Evolutionary conservation across 30 jellyfish, hydroid and myxozoan species (phyloP), one percentile per base, ranked within the genome.

Genomic region (Hydractinia echinata): DNA sequence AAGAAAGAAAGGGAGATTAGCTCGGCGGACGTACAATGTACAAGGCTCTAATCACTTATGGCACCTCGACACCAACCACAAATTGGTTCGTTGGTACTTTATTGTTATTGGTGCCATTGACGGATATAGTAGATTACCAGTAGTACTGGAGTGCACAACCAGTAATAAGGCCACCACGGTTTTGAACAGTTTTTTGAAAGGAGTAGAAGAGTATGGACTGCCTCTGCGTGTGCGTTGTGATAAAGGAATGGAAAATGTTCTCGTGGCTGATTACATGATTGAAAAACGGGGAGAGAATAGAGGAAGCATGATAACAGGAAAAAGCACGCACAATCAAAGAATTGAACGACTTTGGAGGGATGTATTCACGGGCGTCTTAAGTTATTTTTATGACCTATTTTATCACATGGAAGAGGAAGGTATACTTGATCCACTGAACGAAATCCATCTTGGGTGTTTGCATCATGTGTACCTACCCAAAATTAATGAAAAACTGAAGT

Each of bases 161-260:
- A n/a, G n/a, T n/a, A n/a, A 85, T 51, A 85, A 79, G 54, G 84
- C 90, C 16, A 49, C 7, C 16, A 79, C 89, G 20, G 84, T 81
- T 4, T 62, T 51, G 66, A 18, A 51, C 20, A 21, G 56, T 64
- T 79, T 86, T 61, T 49, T 5, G 51, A 72, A 60, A 39, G 92
- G 82, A 8, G 87, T 73, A 50, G 87, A 64, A 7, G 72, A 54
- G 69, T 81, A 80, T 80, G 95, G 95, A 55, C 53, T 81, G 56
- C 95, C 92, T 8, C 15, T 76, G 44, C 39, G 92, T 56, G 89
- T 80, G 72, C 70, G 92, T 15, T 81, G 88, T 18, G 95, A 82
- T 73, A 67, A 70, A 55, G 95, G 95, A 87, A 62, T n/a, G n/a
- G n/a, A n/a, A n/a, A 87, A 87, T 49, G 87, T 87, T 53, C 67